phyloP scores from a whole-genome alignment of 53 echinoderm and acorn worm species.

The Paracentrotus lividus region DNA sequence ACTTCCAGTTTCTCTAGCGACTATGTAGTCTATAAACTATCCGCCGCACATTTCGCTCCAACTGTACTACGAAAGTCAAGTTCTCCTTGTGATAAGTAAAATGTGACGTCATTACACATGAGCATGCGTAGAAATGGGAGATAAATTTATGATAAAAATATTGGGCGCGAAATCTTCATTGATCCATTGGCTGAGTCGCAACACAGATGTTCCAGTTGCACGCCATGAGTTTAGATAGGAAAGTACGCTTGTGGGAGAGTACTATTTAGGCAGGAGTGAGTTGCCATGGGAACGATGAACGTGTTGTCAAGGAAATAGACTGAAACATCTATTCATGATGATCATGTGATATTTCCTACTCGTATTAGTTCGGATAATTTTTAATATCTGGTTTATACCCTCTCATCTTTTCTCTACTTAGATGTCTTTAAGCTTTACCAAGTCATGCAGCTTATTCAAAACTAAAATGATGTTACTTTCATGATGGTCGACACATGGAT shows the following conservation, averaged over 20 bases:
- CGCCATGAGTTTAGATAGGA: conserved; percentile 1
- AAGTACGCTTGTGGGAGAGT: conserved; percentile 29
- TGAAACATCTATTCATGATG: neutral
- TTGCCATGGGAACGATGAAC: conserved; percentile 19
- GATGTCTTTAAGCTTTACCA: neutral
- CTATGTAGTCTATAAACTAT: neutral
- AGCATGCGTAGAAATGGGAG: conserved; percentile 42
- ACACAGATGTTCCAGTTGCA: conserved; percentile 32
- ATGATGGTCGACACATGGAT: neutral
- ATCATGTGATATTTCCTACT: conserved; percentile 45
- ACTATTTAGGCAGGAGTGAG: conserved; percentile 16
- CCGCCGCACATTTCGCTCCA: neutral
- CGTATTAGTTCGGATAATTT: neutral
- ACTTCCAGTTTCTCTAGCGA: neutral
- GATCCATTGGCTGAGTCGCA: conserved; percentile 9
- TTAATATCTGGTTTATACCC: neutral
- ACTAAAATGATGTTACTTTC: neutral
- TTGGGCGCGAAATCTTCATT: neutral
- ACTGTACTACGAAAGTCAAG: conserved; percentile 31
- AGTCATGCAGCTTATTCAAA: neutral
- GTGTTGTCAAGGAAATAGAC: conserved; percentile 38
- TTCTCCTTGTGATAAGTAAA: neutral
- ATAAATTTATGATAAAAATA: neutral
- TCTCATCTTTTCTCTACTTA: neutral
- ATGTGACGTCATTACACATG: conserved; percentile 24